phyloP scores from a whole-genome alignment of 2,113 vertebrate genomes.

The Eudyptes chrysolophus region DNA sequence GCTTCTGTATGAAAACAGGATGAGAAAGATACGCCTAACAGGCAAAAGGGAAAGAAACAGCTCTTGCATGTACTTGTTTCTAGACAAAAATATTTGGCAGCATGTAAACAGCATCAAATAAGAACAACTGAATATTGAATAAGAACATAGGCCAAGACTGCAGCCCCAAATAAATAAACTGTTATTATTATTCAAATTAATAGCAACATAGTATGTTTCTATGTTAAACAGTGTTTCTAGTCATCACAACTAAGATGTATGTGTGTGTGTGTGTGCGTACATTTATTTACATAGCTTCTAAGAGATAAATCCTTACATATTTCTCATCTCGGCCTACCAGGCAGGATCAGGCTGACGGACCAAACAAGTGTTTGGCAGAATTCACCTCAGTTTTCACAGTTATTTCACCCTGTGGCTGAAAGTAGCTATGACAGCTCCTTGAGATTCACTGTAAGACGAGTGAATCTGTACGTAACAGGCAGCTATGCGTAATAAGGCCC shows the following conservation, averaged over 20 bases:
- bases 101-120: not conserved
- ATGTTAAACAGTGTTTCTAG: not conserved
- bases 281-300: not conserved
- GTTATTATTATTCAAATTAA: not conserved
- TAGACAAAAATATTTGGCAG: not conserved
- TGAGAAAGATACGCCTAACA: not conserved
- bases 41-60: not conserved
- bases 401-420: not conserved
- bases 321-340: not conserved
- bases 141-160: not conserved
- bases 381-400: not conserved
- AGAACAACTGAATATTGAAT: not conserved
- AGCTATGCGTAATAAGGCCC: accelerated
- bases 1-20: not conserved
- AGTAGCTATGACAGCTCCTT: not conserved
- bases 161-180: not conserved
- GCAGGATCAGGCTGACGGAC: not conserved
- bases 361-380: not conserved
- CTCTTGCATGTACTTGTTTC: not conserved
- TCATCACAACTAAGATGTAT: not conserved
- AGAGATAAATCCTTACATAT: not conserved
- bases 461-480: not conserved
- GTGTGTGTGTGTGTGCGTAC: not conserved
- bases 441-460: not conserved
- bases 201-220: not conserved